phyloP scores from a whole-genome alignment of 2,113 vertebrate genomes.

The Procavia capensis region DNA sequence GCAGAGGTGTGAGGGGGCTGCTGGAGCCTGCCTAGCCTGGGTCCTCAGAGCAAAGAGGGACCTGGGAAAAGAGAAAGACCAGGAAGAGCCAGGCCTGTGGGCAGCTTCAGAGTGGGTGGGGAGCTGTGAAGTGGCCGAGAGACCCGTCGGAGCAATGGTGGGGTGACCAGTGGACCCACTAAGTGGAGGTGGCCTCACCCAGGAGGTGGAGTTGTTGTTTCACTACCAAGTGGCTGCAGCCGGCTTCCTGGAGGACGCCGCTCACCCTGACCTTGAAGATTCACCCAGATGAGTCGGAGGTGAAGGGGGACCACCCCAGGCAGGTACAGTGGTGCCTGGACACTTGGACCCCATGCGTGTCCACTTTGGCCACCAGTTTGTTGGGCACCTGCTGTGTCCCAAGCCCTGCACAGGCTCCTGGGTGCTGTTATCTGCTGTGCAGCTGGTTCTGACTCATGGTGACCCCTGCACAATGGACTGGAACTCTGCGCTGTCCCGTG shows the following conservation, averaged over 20 bases:
- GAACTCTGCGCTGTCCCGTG: too few relatives aligned
- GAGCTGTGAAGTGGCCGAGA: background rate
- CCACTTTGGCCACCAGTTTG: too few relatives aligned
- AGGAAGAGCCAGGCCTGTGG: background rate
- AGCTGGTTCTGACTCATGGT: too few relatives aligned
- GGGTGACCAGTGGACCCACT: accelerated
- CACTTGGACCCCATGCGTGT: accelerated
- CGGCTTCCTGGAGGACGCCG: background rate
- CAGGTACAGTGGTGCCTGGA: accelerated
- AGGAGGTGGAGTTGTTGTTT: background rate
- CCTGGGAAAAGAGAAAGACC: background rate
- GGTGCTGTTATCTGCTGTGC: too few relatives aligned
- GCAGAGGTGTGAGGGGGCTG: background rate
- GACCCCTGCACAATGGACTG: too few relatives aligned
- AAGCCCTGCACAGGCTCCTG: background rate
- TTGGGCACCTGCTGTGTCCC: background rate
- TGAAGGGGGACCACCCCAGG: accelerated
- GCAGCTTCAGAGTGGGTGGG: background rate
- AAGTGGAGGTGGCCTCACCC: background rate
- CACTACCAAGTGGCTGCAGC: accelerated
- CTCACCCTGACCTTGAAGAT: background rate
- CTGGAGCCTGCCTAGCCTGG: background rate
- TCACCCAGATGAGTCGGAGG: background rate
- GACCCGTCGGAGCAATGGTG: background rate
- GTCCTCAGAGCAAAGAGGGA: background rate